Conservation (phyloP, 2,797 vertebrate species). For the Malacoctenus gilli region DNA sequence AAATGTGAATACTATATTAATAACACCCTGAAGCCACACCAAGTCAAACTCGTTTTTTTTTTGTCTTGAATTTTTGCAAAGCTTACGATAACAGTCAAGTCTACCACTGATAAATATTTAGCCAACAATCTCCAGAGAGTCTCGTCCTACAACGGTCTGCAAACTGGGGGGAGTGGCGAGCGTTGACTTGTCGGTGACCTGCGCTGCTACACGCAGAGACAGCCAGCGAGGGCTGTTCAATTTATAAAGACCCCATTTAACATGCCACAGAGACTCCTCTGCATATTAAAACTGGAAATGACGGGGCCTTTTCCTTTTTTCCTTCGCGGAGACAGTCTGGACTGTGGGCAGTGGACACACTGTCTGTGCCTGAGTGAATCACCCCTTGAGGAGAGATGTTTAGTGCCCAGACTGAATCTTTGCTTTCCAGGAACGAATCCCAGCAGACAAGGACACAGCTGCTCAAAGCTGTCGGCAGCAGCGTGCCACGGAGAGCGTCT, state of each 20-base stretch:
- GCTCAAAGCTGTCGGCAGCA: conserved; percentile 30
- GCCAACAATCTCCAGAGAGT: conserved; percentile 54
- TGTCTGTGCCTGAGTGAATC: conserved; percentile 56
- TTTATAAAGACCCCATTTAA: conserved; percentile 37
- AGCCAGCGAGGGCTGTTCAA: conserved; percentile 38
- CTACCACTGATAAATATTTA: conserved; percentile 62
- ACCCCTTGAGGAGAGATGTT: conserved; percentile 46
- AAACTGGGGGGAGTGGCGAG: conserved; percentile 25
- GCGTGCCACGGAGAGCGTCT: background rate
- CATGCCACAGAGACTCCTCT: conserved; percentile 51
- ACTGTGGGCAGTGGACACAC: conserved; percentile 36
- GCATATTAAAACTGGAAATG: conserved; percentile 54
- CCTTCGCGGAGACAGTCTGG: conserved; percentile 29
- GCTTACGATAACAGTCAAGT: conserved; percentile 77
- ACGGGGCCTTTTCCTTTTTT: conserved; percentile 34
- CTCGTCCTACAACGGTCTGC: conserved; percentile 38
- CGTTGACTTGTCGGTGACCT: conserved; percentile 30
- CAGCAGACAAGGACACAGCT: conserved; percentile 42
- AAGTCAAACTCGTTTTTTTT: conserved; percentile 50
- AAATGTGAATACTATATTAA: conserved; percentile 58
- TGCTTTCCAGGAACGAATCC: conserved; percentile 44
- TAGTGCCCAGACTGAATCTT: conserved; percentile 37
- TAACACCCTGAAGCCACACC: conserved; percentile 38
- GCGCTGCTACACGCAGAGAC: conserved; percentile 13
- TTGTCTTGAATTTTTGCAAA: conserved; percentile 56